Base-by-base conservation (phyloP, 2,797 vertebrate species). In the Chelmon rostratus region DNA sequence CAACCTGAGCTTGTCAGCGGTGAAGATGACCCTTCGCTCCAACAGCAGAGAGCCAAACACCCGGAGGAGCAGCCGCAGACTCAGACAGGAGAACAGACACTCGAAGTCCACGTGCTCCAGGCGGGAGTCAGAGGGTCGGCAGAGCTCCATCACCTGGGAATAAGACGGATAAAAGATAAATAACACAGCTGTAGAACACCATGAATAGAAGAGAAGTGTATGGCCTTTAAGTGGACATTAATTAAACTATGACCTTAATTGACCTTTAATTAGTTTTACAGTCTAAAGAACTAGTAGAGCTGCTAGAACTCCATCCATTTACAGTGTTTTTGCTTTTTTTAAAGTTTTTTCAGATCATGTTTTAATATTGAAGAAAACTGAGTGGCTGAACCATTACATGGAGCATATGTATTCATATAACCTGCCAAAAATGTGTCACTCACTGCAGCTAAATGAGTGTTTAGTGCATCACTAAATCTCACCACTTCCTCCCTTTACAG, bases 61-160 rank as follows among this genome's bases (percentile, higher is more conserved):
- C 50, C 97, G 93, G 72, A 98, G 95, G 65, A 99, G 96, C 68
- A 98, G 97, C 65, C 97, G 95, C 81, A 98, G 90, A 6, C 96
- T 98, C 89, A 99, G 96, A 1, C 97, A 98, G 37, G 96, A 95
- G 91, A 99, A 98, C 75, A 99, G 93, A 79, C 97, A 98, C 89
- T 98, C 97, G 0, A 99, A 99, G 88, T 99, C 97, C 67, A 99
- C 98, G 0, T 99, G 98, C 77, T 99, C 98, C 11, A 99, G 95
- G 25, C 97, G 96, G 0, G 98, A 99, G 94, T 99, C 98, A 0
- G 97, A 94, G 0, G 98, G 98, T 25, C 98, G 96, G 68, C 97
- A 97, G 79, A 99, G 94, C 91, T 99, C 97, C 19, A 99, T 98
- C 78, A 97, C 95, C 98, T 99, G 90, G 8, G 10, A 35, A 46